Base-by-base conservation (phyloP, 2,888 invertebrate species). In the Pseudococcus viburni region DNA sequence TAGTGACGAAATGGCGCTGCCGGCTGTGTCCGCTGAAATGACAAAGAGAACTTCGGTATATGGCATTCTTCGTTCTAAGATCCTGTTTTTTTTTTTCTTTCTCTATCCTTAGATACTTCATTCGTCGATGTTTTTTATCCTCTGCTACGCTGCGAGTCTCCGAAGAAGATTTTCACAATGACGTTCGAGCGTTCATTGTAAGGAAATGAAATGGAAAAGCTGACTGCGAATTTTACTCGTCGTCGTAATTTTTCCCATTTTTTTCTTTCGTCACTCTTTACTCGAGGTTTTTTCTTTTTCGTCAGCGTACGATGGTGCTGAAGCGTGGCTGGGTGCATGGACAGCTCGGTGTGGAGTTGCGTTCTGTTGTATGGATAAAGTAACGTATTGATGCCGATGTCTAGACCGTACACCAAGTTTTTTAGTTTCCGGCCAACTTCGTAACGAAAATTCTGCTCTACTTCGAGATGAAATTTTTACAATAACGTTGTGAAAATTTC, bases 151-250 rank as follows among this genome's bases (percentile, higher is more conserved):
- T 33, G 26, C 26, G 26, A 33, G 26, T 33, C 26, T 33, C 26
- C 26, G 26, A 85, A 85, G 85, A 85, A 73, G 68, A 48, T 85
- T 85, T 85, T 64, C 64, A 85, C 85, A 85, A 55, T 85, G 59
- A 85, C 85, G 85, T 85, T 85, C 84, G 85, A 85, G 42, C 85
- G 59, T 85, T 85, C 85, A 85, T 85, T 85, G 85, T 85, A 51
- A 85, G 59, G 85, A 85, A 85, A 85, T 85, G 85, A 85, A 85
- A 85, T 59, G 85, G 85, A 85, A 85, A 85, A 85, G 85, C 85
- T 85, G 59, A 85, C 85, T 85, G 85, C 33, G 59, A 85, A 85
- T 85, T 85, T 85, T 85, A 15, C 11, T 80, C 80, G 80, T 51
- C 26, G 42, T 80, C 80, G 80, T 51, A 59, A 59, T 59, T 85